Evolutionary conservation across 92 coral and sea anemone species (phyloP), one percentile per base, ranked within the genome.

Genomic region (Desmophyllum pertusum): DNA sequence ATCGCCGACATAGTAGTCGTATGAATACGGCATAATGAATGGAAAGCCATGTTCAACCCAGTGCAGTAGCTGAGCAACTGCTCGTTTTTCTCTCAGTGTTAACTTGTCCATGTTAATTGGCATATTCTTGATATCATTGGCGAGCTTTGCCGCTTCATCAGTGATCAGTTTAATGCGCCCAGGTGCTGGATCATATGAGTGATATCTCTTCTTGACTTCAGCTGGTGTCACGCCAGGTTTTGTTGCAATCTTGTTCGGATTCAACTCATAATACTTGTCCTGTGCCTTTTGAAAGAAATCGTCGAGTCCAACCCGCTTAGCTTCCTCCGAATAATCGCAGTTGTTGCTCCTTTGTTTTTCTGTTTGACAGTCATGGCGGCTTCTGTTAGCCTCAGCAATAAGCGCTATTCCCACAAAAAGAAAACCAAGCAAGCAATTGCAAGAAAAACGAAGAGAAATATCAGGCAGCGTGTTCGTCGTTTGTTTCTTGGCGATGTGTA

Each of bases 241-340:
- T 68, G 64, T 61, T 13, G 86, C 91, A 73, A 91, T 87, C 68
- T 81, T 88, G 68, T 91, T 80, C 0, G 94, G 98, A 57, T 84
- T 67, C 64, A 93, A 77, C 35, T 89, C 84, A 18, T 85, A 91
- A 51, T 91, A 93, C 70, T 52, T 78, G 39, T 76, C 84, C 46
- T 80, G 88, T 31, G 90, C 93, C 73, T 82, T 84, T 50, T 48
- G 78, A 5, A 93, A 70, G 69, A 91, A 83, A 23, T 84, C 88
- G 2, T 83, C 93, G 31, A 93, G 95, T 39, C 90, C 79, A 52
- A 89, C 83, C 73, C 93, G 80, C 57, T 80, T 80, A 2, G 91
- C 98, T 33, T 93, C 98, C 2, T 57, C 35, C 9, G 98, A 93
- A 70, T 75, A 93, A 1, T 63, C 85, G 40, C 93, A 90, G 14